Evolutionary conservation across 2,797 vertebrate species (phyloP), one percentile per base, ranked within the genome.

Genomic region (Micropoecilia bifurca): DNA sequence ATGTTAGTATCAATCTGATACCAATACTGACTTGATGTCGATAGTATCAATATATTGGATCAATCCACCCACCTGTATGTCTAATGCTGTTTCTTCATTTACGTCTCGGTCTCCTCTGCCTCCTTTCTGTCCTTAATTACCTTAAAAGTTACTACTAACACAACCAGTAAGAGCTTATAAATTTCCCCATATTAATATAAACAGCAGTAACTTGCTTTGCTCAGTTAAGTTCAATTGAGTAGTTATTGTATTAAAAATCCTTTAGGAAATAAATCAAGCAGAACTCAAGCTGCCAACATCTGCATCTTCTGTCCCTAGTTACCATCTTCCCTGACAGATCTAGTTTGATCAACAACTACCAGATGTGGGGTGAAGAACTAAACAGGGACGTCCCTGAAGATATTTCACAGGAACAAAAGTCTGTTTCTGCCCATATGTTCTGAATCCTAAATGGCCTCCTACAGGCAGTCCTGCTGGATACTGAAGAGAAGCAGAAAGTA

Each of bases 401-500:
- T 28, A 46, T 71, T 71, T 71, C 68, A 71, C 5, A 28, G 43
- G 25, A 28, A 3, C 6, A 28, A 47, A 33, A 13, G 18, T 33
- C 0, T 20, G 39, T 12, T 48, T 46, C 43, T 68, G 13, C 3
- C 22, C 59, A 18, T 66, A 48, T 33, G 28, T 76, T 36, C 20
- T 76, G 59, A 76, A 76, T 63, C 33, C 61, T 66, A 39, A 76
- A 76, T 43, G 57, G n/a, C 28, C 18, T 59, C 57, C 41, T 75
- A 30, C 13, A 10, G 41, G 45, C 57, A 22, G 28, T 47, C 74
- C 28, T 36, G 30, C 55, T 50, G 75, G 45, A 66, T 47, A 39
- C 45, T 63, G 50, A 33, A 39, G 59, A 48, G 30, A 68, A 25
- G 30, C 57, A 76, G 28, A 14, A 22, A 20, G 43, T 8, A 66